These are phyloP conservation scores for Carassius carassius DNA, from an alignment of 2,113 vertebrate genomes.

Conservation along the genomic window DNA sequence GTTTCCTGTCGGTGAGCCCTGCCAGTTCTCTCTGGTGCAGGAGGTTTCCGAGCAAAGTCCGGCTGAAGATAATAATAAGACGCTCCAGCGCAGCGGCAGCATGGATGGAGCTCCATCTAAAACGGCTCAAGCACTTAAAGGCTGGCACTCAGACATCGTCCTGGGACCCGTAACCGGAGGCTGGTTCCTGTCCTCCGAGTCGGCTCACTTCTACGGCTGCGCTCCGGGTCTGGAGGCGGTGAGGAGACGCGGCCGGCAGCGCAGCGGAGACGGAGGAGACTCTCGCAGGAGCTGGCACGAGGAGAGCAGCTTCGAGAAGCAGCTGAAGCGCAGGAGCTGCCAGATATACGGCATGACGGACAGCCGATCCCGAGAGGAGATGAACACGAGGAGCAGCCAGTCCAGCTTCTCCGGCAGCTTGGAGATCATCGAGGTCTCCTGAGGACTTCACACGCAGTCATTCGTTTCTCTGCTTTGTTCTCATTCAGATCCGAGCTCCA, in stretches of 20 bases:
- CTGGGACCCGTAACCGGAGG: conserved; percentile 80
- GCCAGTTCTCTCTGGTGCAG: conserved; percentile 91
- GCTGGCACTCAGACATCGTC: conserved; percentile 93
- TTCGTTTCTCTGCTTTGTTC: not conserved
- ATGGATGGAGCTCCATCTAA: conserved; percentile 80
- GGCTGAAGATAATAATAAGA: conserved; percentile 56
- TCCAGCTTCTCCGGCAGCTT: conserved; percentile 93
- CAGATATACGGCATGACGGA: conserved; percentile 89
- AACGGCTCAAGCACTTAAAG: conserved; percentile 74
- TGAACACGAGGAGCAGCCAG: conserved; percentile 84
- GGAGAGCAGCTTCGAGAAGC: conserved; percentile 96
- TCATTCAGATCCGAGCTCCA: not conserved
- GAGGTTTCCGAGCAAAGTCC: conserved; percentile 90
- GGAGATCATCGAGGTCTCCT: conserved; percentile 96
- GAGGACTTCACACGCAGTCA: conserved; percentile 59
- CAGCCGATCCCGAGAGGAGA: conserved; percentile 83
- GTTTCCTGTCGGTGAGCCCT: conserved; percentile 58
- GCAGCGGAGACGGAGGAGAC: conserved; percentile 78
- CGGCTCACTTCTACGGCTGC: conserved; percentile 84
- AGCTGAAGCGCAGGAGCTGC: conserved; percentile 92
- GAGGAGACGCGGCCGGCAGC: conserved; percentile 79
- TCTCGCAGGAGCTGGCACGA: conserved; percentile 94
- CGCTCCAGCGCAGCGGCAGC: conserved; percentile 85
- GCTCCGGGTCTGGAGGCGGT: conserved; percentile 77
- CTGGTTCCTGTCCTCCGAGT: conserved; percentile 88